Evolutionary conservation across 2,113 vertebrate species (phyloP), one percentile per base, ranked within the genome.

Genomic region (Ctenodactylus gundi): DNA sequence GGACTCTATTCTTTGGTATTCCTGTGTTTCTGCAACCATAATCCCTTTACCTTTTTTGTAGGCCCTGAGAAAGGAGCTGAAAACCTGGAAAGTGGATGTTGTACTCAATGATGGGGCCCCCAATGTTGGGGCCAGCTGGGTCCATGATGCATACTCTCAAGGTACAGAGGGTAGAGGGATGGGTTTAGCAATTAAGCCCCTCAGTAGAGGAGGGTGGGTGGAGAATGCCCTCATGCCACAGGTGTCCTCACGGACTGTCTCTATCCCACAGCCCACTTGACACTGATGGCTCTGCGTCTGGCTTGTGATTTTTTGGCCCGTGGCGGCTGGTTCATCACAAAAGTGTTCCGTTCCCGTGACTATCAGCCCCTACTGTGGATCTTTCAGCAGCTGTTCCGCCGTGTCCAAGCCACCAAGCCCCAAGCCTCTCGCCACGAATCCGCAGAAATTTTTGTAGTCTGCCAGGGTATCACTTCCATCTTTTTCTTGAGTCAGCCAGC

Each of bases 371-470:
- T 99, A 3, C 98, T 99, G 2, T 99, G 99, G 99, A 99, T 99
- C 97, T 99, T 99, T 97, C 99, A 99, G 97, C 99, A 99, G 97
- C 98, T 99, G 90, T 99, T 99, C 97, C 98, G 94, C 91, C 99
- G 99, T 80, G 99, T 99, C 20, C 99, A 99, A 95, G 99, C 99
- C 95, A 99, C 99, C 81, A 99, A 99, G 46, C 99, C 99, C 0
- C 99, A 99, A 92, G 99, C 99, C 0, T 99, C 99, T 1, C 99
- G 99, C 81, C 99, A 99, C 0, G 99, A 99, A 95, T 99, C 99
- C 0, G 99, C 99, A 0, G 99, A 99, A 98, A 99, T 99, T 97
- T 99, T 99, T 14, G 99, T 99, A n/a, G 97, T 99, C 94, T 99
- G 99, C 94, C 99, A 99, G 94, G 99, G 99, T 99, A 0, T 88